phyloP scores from a whole-genome alignment of 2,113 vertebrate genomes.

The Capricornis sumatraensis region DNA sequence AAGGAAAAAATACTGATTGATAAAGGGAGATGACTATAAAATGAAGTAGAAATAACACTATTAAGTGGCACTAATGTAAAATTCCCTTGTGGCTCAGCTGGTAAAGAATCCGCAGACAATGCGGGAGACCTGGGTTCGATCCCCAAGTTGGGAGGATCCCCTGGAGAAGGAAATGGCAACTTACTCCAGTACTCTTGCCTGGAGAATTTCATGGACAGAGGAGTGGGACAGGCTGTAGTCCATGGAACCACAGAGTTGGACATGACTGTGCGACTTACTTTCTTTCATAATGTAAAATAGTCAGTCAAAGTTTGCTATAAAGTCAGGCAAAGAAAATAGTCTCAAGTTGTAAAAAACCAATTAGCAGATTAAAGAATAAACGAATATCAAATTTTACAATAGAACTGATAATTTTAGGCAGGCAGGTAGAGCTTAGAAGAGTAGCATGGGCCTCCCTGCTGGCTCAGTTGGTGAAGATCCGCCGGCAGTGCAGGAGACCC shows the following conservation, averaged over 20 bases:
- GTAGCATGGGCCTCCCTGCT: background rate
- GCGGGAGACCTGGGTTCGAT: background rate
- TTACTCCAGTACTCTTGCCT: background rate
- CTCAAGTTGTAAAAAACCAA: background rate
- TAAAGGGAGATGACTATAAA: background rate
- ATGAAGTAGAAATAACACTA: background rate
- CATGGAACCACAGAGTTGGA: background rate
- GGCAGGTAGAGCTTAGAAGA: background rate
- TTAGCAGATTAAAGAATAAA: conserved; percentile 8
- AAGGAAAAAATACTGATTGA: background rate
- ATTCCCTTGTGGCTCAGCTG: background rate
- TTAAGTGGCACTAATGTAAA: background rate
- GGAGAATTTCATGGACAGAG: background rate
- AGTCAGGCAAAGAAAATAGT: background rate
- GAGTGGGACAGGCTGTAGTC: background rate
- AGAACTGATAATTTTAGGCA: background rate
- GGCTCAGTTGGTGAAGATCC: background rate
- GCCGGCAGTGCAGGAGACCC: background rate
- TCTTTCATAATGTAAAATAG: background rate
- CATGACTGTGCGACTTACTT: background rate
- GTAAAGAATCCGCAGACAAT: background rate
- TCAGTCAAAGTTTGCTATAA: background rate
- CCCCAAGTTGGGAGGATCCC: background rate
- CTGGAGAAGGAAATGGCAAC: background rate
- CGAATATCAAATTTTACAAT: background rate